Percentiles rank a stretch among this genome's conserved stretches.
These are phyloP conservation scores for Musca domestica DNA, from an alignment of 1,140 invertebrate species.

Conservation along the genomic window DNA sequence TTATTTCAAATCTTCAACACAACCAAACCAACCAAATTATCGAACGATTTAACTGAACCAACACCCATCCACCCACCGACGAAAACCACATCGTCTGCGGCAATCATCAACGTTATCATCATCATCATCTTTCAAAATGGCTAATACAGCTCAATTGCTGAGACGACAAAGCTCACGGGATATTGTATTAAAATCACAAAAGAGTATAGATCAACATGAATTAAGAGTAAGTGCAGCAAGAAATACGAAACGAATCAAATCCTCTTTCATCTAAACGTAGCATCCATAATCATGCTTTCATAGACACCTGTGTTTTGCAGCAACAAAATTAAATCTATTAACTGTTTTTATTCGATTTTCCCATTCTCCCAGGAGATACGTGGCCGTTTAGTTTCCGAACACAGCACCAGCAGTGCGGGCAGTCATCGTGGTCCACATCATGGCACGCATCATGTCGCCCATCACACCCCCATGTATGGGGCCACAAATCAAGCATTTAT, in stretches of 20 bases:
- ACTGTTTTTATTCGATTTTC: neutral
- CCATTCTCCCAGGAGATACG: constrained; percentile 61
- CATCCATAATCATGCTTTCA: neutral
- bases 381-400: constrained; percentile 73
- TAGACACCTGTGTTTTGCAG: neutral
- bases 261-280: neutral
- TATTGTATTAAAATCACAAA: constrained; percentile 58
- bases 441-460: constrained; percentile 44
- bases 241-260: neutral
- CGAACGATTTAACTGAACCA: neutral
- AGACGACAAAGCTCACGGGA: constrained; percentile 82
- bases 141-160: constrained; percentile 84
- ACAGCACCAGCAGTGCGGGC: constrained; percentile 66
- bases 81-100: neutral
- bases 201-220: constrained; percentile 79
- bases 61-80: neutral
- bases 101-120: neutral
- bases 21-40: neutral
- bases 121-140: constrained; percentile 59
- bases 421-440: constrained; percentile 41
- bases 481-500: constrained; percentile 80
- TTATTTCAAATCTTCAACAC: constrained; percentile 14
- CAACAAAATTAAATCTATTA: neutral
- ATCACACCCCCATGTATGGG: constrained; percentile 68
- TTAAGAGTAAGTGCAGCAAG: constrained; percentile 62